Conservation (phyloP, 2,797 vertebrate genomes). For the Clarias laeviceps region DNA sequence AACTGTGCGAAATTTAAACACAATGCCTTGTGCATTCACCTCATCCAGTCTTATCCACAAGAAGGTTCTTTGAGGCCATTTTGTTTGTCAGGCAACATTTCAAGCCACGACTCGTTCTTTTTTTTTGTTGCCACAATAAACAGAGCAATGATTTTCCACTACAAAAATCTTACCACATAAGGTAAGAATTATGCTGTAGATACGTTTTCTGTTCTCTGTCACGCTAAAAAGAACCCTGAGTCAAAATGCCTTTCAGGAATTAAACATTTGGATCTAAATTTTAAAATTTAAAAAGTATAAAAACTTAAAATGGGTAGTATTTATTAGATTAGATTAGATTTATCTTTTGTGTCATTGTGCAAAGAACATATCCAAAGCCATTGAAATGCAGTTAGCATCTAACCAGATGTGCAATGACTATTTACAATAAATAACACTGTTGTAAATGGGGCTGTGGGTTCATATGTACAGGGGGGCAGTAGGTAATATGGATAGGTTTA, state of each 20-base stretch:
- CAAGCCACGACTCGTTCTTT: neutral
- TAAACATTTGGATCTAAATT: neutral
- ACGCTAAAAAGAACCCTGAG: neutral
- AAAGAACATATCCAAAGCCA: too few species aligned
- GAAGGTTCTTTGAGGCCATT: neutral
- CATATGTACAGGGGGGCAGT: too few species aligned
- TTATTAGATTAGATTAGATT: too few species aligned
- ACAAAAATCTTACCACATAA: neutral
- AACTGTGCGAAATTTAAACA: neutral
- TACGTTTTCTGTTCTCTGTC: neutral
- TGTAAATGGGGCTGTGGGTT: too few species aligned
- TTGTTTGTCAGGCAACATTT: neutral
- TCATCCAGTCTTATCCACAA: neutral
- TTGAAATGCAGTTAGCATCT: too few species aligned
- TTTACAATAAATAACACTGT: too few species aligned
- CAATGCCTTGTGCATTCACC: too few species aligned
- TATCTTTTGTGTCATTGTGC: too few species aligned
- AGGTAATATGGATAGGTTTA: too few species aligned
- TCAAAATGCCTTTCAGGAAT: neutral
- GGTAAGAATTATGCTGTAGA: neutral
- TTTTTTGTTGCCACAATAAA: conserved; percentile 24
- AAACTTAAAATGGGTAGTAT: too few species aligned
- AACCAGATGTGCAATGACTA: too few species aligned
- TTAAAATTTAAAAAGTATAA: neutral
- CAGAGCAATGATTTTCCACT: neutral